These are phyloP conservation scores for Myzus persicae DNA, from an alignment of 1,140 invertebrate species.

Conservation along the genomic window DNA sequence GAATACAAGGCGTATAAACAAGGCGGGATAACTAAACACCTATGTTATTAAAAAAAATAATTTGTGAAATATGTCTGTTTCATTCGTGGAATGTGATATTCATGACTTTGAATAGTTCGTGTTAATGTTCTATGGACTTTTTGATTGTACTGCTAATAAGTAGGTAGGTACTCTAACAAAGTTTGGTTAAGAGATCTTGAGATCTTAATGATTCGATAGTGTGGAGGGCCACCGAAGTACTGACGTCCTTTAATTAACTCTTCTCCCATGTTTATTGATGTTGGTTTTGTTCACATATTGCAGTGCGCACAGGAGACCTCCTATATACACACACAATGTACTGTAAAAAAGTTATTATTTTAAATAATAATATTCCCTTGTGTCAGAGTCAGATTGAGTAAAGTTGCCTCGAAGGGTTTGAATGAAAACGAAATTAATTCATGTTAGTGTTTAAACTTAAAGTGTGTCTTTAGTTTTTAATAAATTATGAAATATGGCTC, in stretches of 20 bases:
- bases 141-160: neutral
- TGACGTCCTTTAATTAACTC: neutral
- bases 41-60: neutral
- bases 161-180: neutral
- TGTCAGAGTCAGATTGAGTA: slow-evolving; percentile 4
- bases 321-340: neutral
- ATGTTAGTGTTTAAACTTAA: slow-evolving; percentile 23
- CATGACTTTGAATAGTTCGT: neutral
- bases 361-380: neutral
- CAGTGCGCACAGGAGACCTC: neutral
- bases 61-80: neutral
- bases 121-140: neutral
- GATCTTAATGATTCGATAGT: neutral
- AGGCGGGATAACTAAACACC: neutral
- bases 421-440: slow-evolving; percentile 19
- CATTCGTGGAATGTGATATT: neutral
- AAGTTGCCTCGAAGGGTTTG: slow-evolving; percentile 23
- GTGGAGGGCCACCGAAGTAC: neutral
- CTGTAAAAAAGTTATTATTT: neutral
- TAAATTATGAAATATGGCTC: slow-evolving; percentile 22
- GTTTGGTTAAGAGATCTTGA: neutral
- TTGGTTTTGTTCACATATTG: neutral
- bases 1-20: neutral
- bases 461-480: slow-evolving; percentile 18
- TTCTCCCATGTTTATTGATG: neutral